These are phyloP conservation scores for Drosophila sturtevanti DNA, from an alignment of 1,140 invertebrate genomes.

Conservation along the genomic window DNA sequence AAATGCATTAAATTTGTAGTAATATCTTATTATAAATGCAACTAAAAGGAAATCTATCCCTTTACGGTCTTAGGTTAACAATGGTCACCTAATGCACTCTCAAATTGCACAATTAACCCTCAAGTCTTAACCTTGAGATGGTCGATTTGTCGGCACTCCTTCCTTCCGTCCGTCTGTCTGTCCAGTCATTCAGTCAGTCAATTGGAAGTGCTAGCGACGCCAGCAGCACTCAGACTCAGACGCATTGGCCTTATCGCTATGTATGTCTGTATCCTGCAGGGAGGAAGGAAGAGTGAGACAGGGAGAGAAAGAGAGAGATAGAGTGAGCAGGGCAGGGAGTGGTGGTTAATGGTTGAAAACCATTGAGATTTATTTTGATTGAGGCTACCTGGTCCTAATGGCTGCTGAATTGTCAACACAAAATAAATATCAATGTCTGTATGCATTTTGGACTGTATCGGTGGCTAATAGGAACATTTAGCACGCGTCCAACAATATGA, in stretches of 20 bases:
- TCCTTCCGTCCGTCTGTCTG: conserved; percentile 41
- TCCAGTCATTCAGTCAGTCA: conserved; percentile 36
- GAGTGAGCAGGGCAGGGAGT: too few species aligned
- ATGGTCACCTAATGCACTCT: neutral
- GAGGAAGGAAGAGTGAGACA: neutral
- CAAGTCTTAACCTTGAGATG: conserved; percentile 7
- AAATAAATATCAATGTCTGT: conserved; percentile 15
- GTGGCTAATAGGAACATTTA: conserved; percentile 67
- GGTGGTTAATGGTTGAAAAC: conserved; percentile 34
- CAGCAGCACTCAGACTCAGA: conserved; percentile 46
- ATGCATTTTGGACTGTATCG: conserved; percentile 11
- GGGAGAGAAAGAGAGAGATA: too few species aligned
- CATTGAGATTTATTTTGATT: conserved; percentile 22
- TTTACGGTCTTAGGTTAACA: neutral
- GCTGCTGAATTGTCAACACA: conserved; percentile 19
- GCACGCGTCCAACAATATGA: conserved; percentile 50
- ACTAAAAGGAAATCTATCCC: neutral
- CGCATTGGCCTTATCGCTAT: conserved; percentile 35
- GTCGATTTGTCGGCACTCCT: neutral
- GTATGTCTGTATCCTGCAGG: conserved; percentile 9
- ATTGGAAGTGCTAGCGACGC: conserved; percentile 54
- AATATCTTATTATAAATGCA: too few species aligned
- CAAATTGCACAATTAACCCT: conserved; percentile 9
- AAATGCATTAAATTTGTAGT: too few species aligned
- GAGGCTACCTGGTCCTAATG: conserved; percentile 53